Percentiles rank a stretch among this genome's conserved stretches.
Evolutionary conservation across 2,113 vertebrate genomes (phyloP).

Genomic region (Eptesicus fuscus): DNA sequence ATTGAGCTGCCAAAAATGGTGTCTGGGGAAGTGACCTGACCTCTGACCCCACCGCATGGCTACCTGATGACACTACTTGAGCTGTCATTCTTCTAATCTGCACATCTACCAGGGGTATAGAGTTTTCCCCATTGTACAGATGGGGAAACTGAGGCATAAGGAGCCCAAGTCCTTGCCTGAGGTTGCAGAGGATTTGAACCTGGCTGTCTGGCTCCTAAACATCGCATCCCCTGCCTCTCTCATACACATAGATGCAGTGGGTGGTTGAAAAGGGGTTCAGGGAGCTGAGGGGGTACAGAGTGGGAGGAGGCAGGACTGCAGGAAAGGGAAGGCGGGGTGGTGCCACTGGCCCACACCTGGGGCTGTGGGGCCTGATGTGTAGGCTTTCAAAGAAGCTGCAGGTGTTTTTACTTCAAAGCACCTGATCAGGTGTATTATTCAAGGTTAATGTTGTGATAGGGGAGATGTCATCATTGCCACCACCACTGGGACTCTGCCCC

Average conservation of each 20-base stretch:
- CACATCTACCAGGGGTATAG: accelerated
- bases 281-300: not conserved
- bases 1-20: not conserved
- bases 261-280: too few species aligned
- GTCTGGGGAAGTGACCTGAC: not conserved
- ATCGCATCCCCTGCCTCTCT: accelerated
- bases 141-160: not conserved
- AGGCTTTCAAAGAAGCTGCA: not conserved
- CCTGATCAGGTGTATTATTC: not conserved
- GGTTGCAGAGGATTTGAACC: not conserved
- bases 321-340: not conserved
- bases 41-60: not conserved
- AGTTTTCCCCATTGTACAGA: not conserved
- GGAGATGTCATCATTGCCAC: not conserved
- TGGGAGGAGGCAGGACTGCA: not conserved
- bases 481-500: not conserved
- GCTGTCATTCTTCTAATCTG: not conserved
- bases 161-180: not conserved
- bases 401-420: not conserved
- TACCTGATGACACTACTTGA: not conserved
- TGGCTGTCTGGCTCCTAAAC: not conserved
- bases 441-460: not conserved
- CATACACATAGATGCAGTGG: accelerated
- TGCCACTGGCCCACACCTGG: too few species aligned
- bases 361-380: too few species aligned